Base-by-base conservation (phyloP, 2,113 vertebrate genomes). In the Urocitellus parryii region DNA sequence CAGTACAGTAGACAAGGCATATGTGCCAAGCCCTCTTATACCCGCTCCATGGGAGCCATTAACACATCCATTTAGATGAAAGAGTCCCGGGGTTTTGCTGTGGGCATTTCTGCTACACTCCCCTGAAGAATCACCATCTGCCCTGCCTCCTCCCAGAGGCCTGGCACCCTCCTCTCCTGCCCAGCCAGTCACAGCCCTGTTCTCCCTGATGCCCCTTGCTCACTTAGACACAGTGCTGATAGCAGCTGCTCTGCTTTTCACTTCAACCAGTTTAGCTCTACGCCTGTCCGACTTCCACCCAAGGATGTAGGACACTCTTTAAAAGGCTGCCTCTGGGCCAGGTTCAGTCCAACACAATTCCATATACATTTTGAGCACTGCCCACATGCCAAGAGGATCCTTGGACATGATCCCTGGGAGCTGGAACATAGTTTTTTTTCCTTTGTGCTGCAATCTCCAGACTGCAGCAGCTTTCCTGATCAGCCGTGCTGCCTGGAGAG, bases 101-200 rank as follows among this genome's bases (percentile, higher is more conserved):
- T 63, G 76, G 86, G 86, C 91, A 45, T 82, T 96, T 84, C 80
- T 86, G 39, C 88, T 56, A 51, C 18, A 1, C 80, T 94, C 39
- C 89, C 96, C 87, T 90, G 70, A 91, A 97, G 95, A 79, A 76
- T 70, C 74, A 20, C 95, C 97, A 93, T 97, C 97, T 98, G 97
- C 81, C 82, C 85, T 53, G 73, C 70, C 77, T 92, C 48, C n/a
- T 82, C 80, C 65, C 74, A 22, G 37, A 39, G 81, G 74, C 53
- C 61, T 90, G 93, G 65, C 63, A 73, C 79, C 94, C 25, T 79
- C 88, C 37, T 61, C 61, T 94, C 65, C 67, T 65, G 42, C 68
- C 42, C 24, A 72, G 89, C 53, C 65, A 73, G 80, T 72, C 78
- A 3, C 10, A 32, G 20, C 34, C 45, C 86, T 37, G 20, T 32